Base-by-base conservation (phyloP, 2,888 invertebrate genomes). In the Melinaea menophilus region DNA sequence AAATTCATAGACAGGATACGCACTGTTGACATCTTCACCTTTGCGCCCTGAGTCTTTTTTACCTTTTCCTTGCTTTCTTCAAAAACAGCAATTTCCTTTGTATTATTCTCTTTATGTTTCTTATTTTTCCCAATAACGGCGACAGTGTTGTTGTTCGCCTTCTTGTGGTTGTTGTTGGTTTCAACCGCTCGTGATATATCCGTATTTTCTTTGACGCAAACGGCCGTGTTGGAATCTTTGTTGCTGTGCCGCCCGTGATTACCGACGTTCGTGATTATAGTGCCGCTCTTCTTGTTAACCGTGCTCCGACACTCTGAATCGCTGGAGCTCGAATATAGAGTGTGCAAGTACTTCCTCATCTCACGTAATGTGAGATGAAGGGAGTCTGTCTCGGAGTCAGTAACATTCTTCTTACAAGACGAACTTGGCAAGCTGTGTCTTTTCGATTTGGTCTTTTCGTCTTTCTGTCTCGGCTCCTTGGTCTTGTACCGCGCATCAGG, bases 321-420 rank as follows among this genome's bases (percentile, higher is more conserved):
- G 75, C 94, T 94, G 56, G 94, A 94, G 81, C 94, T 94, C 46
- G 95, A 95, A 80, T 96, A 96, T 55, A 96, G 88, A 5, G 95
- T 95, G 71, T 96, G 95, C 75, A 96, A 91, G 81, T 96, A 96
- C 76, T 95, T 95, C 69, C 96, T 93, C 78, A 96, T 96, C 86
- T 96, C 96, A 73, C 95, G 94, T 63, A 97, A 85, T 9, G 96
- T 96, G 93, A 96, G 94, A 80, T 96, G 96, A 68, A 96, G 93
- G 3, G 90, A 86, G 79, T 96, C 96, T 2, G 92, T 92, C 62
- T 92, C 92, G 58, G 92, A 92, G 67, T 93, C 93, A 13, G 91
- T 86, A 34, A 76, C 73, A 70, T 83, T 89, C 69, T 88, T 92
- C 69, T 91, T 92, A 55, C 88, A 89, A 5, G 94, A 94, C 3